Evolutionary conservation across 2,113 vertebrate species (phyloP), one percentile per base, ranked within the genome.

Genomic region (Anguilla japonica): DNA sequence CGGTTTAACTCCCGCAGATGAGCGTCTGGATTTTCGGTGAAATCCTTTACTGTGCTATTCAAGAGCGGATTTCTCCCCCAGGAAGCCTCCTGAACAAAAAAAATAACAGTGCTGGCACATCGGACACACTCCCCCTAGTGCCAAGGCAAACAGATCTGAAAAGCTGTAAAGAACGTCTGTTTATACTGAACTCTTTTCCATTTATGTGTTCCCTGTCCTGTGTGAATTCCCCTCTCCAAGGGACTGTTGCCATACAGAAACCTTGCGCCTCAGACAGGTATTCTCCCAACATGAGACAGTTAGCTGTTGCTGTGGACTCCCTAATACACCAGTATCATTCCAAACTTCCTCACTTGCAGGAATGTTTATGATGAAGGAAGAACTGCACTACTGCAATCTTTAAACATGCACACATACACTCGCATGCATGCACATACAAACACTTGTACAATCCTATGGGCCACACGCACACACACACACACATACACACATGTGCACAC

Each of bases 381-480:
- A 71, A 71, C 7, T 71, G 26, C 63, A 34, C 34, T 34, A 71
- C 20, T 26, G 20, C 6, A 6, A n/a, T 71, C 20, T n/a, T 75
- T 5, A 75, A 3, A 75, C n/a, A 67, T 2, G 9, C 60, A 67
- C 60, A 67, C 60, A 67, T 6, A 75, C 71, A 75, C 71, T 1
- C 71, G 26, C 63, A n/a, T 20, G 43, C 43, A 46, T 53, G 50
- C 8, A 53, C 8, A 53, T 53, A 53, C 50, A 53, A 53, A 14
- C 50, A 14, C 50, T 2, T 53, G 50, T 53, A 53, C 50, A 53
- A 53, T 11, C 50, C 7, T 11, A 53, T 53, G 7, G 50, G 50
- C 82, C 83, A 86, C 87, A n/a, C 84, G 89, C 41, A 22, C n/a
- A 22, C 71, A 78, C 71, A 85, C 67, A 78, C 43, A 46, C n/a